Conservation (phyloP, 64 coral and sea anemone species). For the Stichodactyla helianthus region DNA sequence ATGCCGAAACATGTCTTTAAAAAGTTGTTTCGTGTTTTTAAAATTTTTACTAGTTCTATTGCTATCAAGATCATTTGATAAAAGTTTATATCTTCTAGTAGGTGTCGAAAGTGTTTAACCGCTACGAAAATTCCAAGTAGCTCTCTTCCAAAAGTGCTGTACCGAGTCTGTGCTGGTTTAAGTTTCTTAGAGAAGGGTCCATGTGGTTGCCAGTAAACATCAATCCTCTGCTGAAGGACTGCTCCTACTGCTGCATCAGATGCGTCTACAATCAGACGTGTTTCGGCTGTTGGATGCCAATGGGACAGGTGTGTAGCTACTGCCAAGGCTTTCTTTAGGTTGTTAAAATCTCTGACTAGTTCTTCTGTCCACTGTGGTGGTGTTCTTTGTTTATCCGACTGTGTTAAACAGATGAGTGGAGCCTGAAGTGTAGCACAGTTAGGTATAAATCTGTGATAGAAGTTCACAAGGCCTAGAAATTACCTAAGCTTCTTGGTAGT, state of each 20-base stretch:
- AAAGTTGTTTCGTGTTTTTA: too few species aligned
- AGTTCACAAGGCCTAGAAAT: too few species aligned
- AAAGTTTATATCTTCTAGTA: constrained; percentile 29
- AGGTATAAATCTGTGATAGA: too few species aligned
- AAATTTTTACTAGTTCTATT: too few species aligned
- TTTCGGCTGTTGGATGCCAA: constrained; percentile 14
- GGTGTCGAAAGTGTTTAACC: constrained; percentile 42
- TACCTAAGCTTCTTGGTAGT: neutral
- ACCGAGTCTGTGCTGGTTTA: constrained; percentile 6
- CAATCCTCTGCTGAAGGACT: constrained; percentile 39
- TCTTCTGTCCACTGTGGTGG: constrained; percentile 1
- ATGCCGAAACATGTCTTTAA: too few species aligned
- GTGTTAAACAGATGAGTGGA: constrained; percentile 3
- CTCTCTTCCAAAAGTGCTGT: constrained; percentile 45
- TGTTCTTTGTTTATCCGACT: constrained; percentile 1
- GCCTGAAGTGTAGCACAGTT: constrained; percentile 16
- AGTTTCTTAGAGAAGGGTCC: constrained; percentile 48
- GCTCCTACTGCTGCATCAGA: constrained; percentile 20
- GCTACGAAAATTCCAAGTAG: constrained; percentile 35
- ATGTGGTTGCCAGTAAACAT: constrained; percentile 35
- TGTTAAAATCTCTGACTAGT: constrained; percentile 19
- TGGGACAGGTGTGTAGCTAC: constrained; percentile 28
- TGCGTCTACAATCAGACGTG: constrained; percentile 33
- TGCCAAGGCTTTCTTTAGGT: constrained; percentile 14
- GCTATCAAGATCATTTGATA: too few species aligned